Base-by-base conservation (phyloP, 2,113 vertebrate species). In the Sorex araneus region DNA sequence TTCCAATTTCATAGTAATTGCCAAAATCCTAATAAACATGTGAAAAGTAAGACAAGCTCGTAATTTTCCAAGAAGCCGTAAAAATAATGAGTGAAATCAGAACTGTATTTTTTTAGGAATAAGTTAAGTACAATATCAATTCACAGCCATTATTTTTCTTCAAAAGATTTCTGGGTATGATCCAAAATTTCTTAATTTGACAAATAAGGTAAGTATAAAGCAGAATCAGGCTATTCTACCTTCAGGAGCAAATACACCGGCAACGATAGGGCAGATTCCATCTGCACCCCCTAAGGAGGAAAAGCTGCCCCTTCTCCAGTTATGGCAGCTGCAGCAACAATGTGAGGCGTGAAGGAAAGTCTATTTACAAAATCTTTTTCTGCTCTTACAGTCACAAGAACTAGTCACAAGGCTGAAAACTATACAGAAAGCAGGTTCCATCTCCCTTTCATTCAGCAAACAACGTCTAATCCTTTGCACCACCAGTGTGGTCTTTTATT, bases 281-380 rank as follows among this genome's bases (percentile, higher is more conserved):
- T 93, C 84, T 96, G 89, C 34, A 95, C 82, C 8, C 71, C 92
- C 95, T 67, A 82, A 43, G 45, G 25, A 75, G 92, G 74, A 97
- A 96, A 78, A 89, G 45, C 63, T 93, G 89, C 79, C 66, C 85
- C 21, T 95, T 92, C 91, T 95, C 57, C 94, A 96, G 95, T 60
- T 96, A 84, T 45, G 87, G 92, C 96, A 97, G 96, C 96, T 97
- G 97, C 93, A 86, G 69, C 96, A 92, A 91, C 84, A 95, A 82
- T 77, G 84, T 91, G 30, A 77, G 66, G 87, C 95, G 95, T 96
- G 87, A 87, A 95, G 80, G 47, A 94, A 87, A 57, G 54, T 80
- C 96, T 96, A 96, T 97, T 96, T 93, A 96, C 86, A 95, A 89
- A 89, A 96, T 96, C 94, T 97, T 97, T 84, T 96, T 95, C 87